Conservation (phyloP, 2,113 vertebrate species). For the Crotalus horridus region DNA sequence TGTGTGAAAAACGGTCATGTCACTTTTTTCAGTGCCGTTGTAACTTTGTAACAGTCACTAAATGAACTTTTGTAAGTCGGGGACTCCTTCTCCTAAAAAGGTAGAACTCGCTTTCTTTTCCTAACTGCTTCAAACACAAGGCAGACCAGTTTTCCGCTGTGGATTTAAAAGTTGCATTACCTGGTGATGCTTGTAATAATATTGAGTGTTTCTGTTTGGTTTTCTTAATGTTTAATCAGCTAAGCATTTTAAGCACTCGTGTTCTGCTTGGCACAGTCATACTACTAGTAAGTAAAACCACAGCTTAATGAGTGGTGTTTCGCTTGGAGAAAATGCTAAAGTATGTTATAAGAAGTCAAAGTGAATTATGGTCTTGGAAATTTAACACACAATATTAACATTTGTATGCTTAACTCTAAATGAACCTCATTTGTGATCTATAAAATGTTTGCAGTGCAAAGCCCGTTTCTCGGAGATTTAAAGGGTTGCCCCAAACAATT, state of each 20-base stretch:
- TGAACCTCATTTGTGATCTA: background rate
- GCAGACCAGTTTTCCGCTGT: conserved; percentile 47
- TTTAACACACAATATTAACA: background rate
- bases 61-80: background rate
- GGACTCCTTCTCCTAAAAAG: conserved; percentile 59
- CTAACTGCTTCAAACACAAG: conserved; percentile 51
- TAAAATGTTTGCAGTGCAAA: background rate
- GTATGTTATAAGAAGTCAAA: background rate
- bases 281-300: conserved; percentile 44
- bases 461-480: background rate
- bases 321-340: conserved; percentile 23
- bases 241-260: conserved; percentile 44
- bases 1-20: background rate
- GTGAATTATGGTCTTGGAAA: background rate
- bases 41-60: background rate
- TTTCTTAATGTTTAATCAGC: conserved; percentile 41
- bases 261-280: conserved; percentile 34
- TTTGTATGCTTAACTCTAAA: background rate
- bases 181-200: conserved; percentile 54
- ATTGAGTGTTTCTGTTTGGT: conserved; percentile 20
- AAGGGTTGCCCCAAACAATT: background rate
- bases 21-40: background rate
- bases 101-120: conserved; percentile 64
- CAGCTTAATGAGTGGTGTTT: conserved; percentile 51
- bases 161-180: conserved; percentile 63